Evolutionary conservation across 2,888 invertebrate species (phyloP), one percentile per base, ranked within the genome.

Genomic region (Lithophane ornitopus): DNA sequence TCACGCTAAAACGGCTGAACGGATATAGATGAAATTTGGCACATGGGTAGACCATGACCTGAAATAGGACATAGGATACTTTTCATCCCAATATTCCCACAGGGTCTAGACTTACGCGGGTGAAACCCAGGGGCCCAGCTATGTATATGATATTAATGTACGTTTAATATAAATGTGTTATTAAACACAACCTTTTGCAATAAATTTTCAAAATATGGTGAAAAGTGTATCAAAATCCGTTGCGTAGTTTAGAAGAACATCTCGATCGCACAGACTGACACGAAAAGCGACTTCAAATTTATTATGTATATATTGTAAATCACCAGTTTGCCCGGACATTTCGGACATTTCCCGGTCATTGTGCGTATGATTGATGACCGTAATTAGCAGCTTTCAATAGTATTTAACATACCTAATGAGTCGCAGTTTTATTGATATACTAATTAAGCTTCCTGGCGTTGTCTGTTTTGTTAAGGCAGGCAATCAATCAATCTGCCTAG

Each of bases 291-390:
- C 2, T 56, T 56, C 14, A 6, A 14, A 14, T 56, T 26, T 56
- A 26, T 26, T 26, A 26, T 26, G 16, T 56, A 26, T 56, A 56
- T 0, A 58, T 70, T 72, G 69, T 82, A 78, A 86, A 85, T 73
- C 74, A 86, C 63, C 81, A 74, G 39, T 81, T 80, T 80, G 41
- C 67, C 70, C 75, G 79, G 61, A 26, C 34, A 82, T 82, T 88
- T 62, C 12, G 71, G 70, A 74, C 46, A 26, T 75, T 87, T 79
- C 67, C 87, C 78, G 87, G 85, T 78, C 71, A 87, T 86, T 85
- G 80, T 88, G 70, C 59, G 68, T 56, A 80, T 88, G 88, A 88
- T 88, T 84, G 85, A 88, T 88, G 85, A 73, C 0, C 7, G 80
- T 83, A 83, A 88, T 88, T 88, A 88, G 70, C 69, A n/a, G 70